Evolutionary conservation across 2,113 vertebrate genomes (phyloP), one percentile per base, ranked within the genome.

Genomic region (Odobenus rosmarus): DNA sequence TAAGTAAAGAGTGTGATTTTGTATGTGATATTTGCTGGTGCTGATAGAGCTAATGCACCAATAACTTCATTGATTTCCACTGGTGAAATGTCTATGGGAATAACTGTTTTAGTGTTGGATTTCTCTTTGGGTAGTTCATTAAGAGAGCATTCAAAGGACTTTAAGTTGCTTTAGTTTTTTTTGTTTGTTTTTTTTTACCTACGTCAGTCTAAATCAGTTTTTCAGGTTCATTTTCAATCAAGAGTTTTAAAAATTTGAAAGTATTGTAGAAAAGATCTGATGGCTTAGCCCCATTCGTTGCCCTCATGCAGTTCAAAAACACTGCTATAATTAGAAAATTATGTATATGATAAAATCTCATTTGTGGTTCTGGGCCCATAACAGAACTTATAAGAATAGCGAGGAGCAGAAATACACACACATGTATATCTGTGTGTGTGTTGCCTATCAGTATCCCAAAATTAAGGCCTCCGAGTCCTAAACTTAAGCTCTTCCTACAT

Each of bases 91-190:
- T 46, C 67, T 53, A 0, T 88, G 51, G 24, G 91, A 64, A 42
- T 91, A 74, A 72, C 67, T 46, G 62, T 74, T 77, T 93, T 74
- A 64, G 11, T 55, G 46, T 77, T 82, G 3, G 61, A 10, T 94
- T 94, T 95, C 82, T 82, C 18, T 96, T 84, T 92, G 72, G 88
- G 64, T 86, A 79, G 64, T 90, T 94, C 86, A 74, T 97, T 94
- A 95, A 79, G 62, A 86, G 76, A 93, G 46, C 23, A 79, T 86
- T 80, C 14, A 90, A 49, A 84, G 71, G 84, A 18, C 64, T 88
- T 96, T 33, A 84, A 93, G n/a, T 89, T 55, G 53, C 11, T 31
- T 90, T 53, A 46, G 88, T 92, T 39, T 39, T 39, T 39, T 39
- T 46, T 46, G 46, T 46, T 46, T 46, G 46, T 46, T 46, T 39